These are phyloP conservation scores for Sarcophaga bullata DNA, from an alignment of 1,140 invertebrate species.

Conservation along the genomic window DNA sequence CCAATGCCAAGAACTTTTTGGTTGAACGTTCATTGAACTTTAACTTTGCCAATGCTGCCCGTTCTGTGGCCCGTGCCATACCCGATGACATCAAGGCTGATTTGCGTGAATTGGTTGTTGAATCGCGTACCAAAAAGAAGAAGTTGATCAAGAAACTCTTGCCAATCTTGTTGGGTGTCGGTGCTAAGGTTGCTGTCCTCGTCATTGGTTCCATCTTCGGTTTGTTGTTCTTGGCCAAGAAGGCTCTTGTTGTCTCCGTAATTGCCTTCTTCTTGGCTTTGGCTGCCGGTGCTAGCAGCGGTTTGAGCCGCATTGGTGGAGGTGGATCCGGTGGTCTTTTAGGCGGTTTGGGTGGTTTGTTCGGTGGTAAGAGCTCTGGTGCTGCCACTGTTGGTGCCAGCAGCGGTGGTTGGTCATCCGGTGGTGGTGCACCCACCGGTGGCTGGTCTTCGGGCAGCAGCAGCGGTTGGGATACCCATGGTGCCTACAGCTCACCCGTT, in stretches of 20 bases:
- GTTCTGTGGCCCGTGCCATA: constrained; percentile 67
- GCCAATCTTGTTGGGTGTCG: constrained; percentile 71
- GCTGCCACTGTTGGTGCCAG: constrained; percentile 54
- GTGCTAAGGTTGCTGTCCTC: constrained; percentile 71
- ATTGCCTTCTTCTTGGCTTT: constrained; percentile 71
- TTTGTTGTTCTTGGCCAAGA: constrained; percentile 74
- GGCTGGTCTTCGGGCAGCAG: constrained; percentile 55
- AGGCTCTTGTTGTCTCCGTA: constrained; percentile 72
- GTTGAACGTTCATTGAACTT: constrained; percentile 69
- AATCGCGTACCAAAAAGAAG: constrained; percentile 75
- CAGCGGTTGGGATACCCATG: constrained; percentile 64
- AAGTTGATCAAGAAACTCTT: constrained; percentile 71
- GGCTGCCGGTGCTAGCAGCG: constrained; percentile 69
- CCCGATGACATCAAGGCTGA: constrained; percentile 69
- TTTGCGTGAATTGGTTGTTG: constrained; percentile 69
- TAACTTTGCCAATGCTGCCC: constrained; percentile 70
- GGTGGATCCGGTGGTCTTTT: constrained; percentile 58
- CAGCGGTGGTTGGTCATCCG: constrained; percentile 62
- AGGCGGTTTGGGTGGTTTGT: constrained; percentile 59
- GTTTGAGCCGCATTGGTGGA: constrained; percentile 67
- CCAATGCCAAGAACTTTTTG: constrained; percentile 70
- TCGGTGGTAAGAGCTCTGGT: constrained; percentile 59
- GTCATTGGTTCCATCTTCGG: constrained; percentile 70
- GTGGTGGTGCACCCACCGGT: constrained; percentile 56
- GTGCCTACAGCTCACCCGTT: constrained; percentile 65